A percentile compares a stretch with the other conserved stretches of the same genome.
Conservation (phyloP, 2,113 vertebrate genomes). For the Toxotes chatareus region DNA sequence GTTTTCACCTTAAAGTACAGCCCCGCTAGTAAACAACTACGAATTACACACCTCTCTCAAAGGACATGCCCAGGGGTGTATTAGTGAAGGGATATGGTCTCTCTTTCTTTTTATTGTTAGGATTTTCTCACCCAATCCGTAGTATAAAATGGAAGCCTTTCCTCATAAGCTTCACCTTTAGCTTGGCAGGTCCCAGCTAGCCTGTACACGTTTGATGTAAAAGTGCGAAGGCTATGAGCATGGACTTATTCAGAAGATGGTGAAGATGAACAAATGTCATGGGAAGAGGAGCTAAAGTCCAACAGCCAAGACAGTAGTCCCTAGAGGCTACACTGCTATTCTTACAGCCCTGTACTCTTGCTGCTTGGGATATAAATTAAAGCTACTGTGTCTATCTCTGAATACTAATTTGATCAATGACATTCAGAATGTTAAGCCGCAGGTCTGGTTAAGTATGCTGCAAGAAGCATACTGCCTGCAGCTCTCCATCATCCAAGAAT, state of each 20-base stretch:
- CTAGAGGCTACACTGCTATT: neutral
- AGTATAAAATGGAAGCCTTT: neutral
- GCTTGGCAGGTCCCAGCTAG: neutral
- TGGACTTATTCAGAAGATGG: neutral
- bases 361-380: neutral
- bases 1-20: no score
- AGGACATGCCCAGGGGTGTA: neutral
- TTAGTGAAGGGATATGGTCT: neutral
- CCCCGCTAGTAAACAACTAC: neutral
- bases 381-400: constrained; percentile 13
- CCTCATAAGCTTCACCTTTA: neutral
- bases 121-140: neutral
- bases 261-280: constrained; percentile 13
- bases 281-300: neutral
- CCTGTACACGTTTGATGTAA: neutral
- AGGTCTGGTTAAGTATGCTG: constrained; percentile 6
- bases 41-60: neutral
- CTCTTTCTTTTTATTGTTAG: neutral
- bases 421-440: neutral
- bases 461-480: neutral
- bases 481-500: neutral
- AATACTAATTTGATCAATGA: constrained; percentile 30
- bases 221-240: neutral
- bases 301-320: neutral
- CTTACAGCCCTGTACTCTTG: neutral